Evolutionary conservation across 2,888 invertebrate genomes (phyloP).

Genomic region (Andrena marginata): DNA sequence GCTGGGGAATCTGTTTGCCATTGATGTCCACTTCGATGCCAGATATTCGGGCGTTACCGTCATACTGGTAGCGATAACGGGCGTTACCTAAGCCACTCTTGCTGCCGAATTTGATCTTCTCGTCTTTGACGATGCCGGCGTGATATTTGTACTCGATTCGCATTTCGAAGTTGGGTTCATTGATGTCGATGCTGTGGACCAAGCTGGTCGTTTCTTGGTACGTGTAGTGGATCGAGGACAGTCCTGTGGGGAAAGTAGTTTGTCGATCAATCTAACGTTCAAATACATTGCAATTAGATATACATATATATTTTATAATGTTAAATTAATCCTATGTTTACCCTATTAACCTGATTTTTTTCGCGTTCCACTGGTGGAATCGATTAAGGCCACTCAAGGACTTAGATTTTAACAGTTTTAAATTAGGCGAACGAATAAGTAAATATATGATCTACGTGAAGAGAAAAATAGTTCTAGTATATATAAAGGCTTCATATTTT

Average conservation of each 20-base stretch:
- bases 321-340: background rate
- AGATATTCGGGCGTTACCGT: conserved; percentile 95
- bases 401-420: too few relatives aligned
- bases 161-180: conserved; percentile 95
- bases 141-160: conserved; percentile 96
- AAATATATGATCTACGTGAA: too few relatives aligned
- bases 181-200: conserved; percentile 94
- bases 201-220: conserved; percentile 94
- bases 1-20: conserved; percentile 93
- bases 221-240: conserved; percentile 94
- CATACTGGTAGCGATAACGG: conserved; percentile 96
- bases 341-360: too few relatives aligned
- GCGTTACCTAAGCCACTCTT: conserved; percentile 95
- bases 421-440: too few relatives aligned
- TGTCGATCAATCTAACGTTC: background rate
- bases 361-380: too few relatives aligned
- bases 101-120: conserved; percentile 93
- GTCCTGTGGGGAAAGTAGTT: conserved; percentile 81
- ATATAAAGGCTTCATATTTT: too few relatives aligned
- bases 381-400: too few relatives aligned
- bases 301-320: background rate
- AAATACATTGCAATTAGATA: background rate
- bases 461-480: too few relatives aligned
- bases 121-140: conserved; percentile 94
- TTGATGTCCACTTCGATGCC: conserved; percentile 95